These are phyloP conservation scores for Ceriagrion tenellum DNA, from an alignment of 2,888 invertebrate species.

Conservation along the genomic window DNA sequence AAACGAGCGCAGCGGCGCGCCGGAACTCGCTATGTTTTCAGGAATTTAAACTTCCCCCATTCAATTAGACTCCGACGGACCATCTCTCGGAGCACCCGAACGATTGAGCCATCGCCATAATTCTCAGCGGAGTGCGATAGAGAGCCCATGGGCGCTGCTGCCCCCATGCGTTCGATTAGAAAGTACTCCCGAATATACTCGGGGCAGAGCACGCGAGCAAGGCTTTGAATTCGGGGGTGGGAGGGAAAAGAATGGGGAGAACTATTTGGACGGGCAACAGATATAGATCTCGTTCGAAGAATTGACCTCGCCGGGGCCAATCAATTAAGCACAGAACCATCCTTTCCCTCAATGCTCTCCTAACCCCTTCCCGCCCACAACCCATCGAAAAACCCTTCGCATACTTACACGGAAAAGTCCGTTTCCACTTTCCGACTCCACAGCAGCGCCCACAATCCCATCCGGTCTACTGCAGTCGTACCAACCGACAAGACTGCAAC, in stretches of 20 bases:
- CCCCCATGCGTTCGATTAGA: neutral
- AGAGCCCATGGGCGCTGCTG: neutral
- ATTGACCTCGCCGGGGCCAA: neutral
- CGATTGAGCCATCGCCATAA: neutral
- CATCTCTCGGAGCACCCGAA: neutral
- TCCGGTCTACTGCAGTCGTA: neutral
- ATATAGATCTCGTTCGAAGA: constrained; percentile 1
- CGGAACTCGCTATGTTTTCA: neutral
- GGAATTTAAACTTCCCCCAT: neutral
- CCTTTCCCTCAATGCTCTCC: neutral
- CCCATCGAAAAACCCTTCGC: neutral
- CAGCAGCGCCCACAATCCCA: neutral
- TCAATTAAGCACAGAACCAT: constrained; percentile 9
- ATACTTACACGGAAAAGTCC: neutral
- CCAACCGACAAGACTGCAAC: neutral
- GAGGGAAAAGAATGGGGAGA: neutral
- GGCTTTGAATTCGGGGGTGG: neutral
- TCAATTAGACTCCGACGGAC: neutral
- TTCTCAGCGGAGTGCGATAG: neutral
- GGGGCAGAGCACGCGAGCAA: neutral
- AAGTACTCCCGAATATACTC: neutral
- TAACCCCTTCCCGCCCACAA: neutral
- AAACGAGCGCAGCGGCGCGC: no score
- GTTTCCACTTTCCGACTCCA: neutral
- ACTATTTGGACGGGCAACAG: neutral